These are phyloP conservation scores for Neostethus bicornis DNA, from an alignment of 2,797 vertebrate species.

Conservation along the genomic window DNA sequence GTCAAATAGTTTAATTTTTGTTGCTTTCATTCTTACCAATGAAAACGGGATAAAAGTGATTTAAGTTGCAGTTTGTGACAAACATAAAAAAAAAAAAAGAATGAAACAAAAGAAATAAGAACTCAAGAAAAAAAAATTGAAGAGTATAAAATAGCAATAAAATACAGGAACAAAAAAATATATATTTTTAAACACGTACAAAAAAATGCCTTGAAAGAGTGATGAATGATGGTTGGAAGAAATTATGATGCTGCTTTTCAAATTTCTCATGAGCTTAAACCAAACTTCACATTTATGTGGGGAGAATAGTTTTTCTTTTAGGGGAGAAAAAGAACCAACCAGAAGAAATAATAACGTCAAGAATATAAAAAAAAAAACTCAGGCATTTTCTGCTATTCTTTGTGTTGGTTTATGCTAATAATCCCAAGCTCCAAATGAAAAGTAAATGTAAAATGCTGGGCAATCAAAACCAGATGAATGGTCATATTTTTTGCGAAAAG, in stretches of 20 bases:
- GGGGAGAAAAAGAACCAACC: conserved; percentile 14
- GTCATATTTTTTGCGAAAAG: background rate
- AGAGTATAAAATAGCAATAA: conserved; percentile 10
- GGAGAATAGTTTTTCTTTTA: conserved; percentile 16
- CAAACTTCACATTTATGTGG: conserved; percentile 1
- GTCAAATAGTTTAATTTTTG: conserved; percentile 14
- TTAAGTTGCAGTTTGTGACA: too few species aligned
- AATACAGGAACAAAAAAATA: conserved; percentile 19
- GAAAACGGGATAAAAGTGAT: background rate
- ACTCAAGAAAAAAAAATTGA: background rate
- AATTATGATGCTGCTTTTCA: conserved; percentile 17
- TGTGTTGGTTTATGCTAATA: conserved; percentile 34
- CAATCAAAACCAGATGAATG: conserved; percentile 1
- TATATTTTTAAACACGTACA: conserved; percentile 1
- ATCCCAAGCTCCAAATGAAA: conserved; percentile 35
- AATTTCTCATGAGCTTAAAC: conserved; percentile 8
- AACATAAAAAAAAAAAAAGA: background rate
- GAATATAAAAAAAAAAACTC: conserved; percentile 22
- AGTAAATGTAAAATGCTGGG: conserved; percentile 5
- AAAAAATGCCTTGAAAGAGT: conserved; percentile 3
- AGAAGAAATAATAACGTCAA: conserved; percentile 27
- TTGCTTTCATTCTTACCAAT: conserved; percentile 16
- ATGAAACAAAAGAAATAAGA: background rate
- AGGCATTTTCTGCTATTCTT: conserved; percentile 23
- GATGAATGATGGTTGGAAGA: conserved; percentile 36